These are phyloP conservation scores for Rapana venosa DNA, from an alignment of 2,888 invertebrate species.

Conservation along the genomic window DNA sequence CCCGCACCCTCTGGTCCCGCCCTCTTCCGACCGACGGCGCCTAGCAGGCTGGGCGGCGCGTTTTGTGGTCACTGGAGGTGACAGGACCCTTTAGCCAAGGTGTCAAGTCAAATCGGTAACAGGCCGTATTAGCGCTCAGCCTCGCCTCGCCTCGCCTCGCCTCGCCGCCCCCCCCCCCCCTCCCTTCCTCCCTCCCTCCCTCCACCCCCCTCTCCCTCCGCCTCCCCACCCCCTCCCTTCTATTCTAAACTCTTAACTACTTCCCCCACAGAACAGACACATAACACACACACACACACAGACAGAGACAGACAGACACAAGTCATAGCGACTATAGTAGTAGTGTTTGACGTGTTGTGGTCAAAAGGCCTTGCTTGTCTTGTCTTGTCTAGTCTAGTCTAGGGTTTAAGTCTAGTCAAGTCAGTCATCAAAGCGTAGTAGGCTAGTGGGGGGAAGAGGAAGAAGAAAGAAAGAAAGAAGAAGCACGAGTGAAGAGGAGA, in stretches of 20 bases:
- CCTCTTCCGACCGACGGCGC: conserved; percentile 2
- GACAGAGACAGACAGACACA: neutral
- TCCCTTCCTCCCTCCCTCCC: neutral
- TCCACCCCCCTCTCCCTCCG: neutral
- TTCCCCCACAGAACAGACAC: neutral
- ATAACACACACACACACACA: neutral
- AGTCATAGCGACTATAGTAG: neutral
- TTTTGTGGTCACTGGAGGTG: conserved; percentile 26
- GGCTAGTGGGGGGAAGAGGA: neutral
- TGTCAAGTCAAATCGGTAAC: conserved; percentile 29
- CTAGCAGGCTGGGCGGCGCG: conserved; percentile 5
- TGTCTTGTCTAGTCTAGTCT: too few relatives aligned
- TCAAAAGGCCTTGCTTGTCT: neutral
- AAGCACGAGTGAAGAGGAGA: neutral
- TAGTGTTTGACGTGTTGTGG: neutral
- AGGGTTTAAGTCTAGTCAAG: neutral
- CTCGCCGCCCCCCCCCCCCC: neutral
- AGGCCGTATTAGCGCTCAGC: conserved; percentile 4
- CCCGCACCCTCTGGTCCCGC: neutral
- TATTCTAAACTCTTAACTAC: neutral
- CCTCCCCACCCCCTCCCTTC: neutral
- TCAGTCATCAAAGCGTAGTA: neutral
- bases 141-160: neutral
- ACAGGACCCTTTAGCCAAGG: neutral
- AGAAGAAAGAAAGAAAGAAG: neutral